phyloP scores from a whole-genome alignment of 2,888 invertebrate species.

The Trissonchulus latispiculum region DNA sequence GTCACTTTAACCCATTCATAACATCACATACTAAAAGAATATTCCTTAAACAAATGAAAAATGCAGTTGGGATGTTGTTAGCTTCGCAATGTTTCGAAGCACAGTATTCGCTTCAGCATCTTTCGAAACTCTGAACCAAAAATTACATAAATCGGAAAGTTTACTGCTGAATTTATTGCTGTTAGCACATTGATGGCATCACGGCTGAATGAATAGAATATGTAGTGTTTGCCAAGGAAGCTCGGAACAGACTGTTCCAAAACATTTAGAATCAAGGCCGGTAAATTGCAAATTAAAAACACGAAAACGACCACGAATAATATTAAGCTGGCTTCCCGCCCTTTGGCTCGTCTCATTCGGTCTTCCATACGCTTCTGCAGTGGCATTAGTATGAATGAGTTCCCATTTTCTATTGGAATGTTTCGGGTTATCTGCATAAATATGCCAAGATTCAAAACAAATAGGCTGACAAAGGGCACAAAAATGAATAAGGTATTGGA shows the following conservation, averaged over 20 bases:
- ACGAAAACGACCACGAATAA: constrained; percentile 14
- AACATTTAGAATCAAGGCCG: constrained; percentile 9
- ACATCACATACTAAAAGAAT: no score
- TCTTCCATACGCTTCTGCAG: constrained; percentile 3
- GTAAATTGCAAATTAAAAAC: constrained; percentile 7
- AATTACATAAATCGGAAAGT: constrained; percentile 10
- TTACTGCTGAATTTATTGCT: constrained; percentile 11
- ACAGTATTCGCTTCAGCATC: not conserved
- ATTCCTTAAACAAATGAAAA: no score
- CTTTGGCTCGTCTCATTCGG: not conserved
- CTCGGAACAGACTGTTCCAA: not conserved
- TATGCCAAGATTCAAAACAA: not conserved
- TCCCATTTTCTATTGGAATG: not conserved
- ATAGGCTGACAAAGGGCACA: not conserved
- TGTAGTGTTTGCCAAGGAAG: not conserved
- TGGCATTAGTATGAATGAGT: not conserved
- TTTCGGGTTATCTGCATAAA: not conserved
- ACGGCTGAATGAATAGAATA: constrained; percentile 2
- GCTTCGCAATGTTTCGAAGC: no score
- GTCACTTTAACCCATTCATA: no score
- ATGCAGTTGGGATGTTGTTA: no score
- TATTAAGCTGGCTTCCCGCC: not conserved
- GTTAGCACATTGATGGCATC: constrained; percentile 11
- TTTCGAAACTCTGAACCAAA: not conserved
- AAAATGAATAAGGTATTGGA: constrained; percentile 3